Evolutionary conservation across 30 jellyfish, hydroid and myxozoan species (phyloP), one percentile per base, ranked within the genome.

Genomic region (Turritopsis rubra): DNA sequence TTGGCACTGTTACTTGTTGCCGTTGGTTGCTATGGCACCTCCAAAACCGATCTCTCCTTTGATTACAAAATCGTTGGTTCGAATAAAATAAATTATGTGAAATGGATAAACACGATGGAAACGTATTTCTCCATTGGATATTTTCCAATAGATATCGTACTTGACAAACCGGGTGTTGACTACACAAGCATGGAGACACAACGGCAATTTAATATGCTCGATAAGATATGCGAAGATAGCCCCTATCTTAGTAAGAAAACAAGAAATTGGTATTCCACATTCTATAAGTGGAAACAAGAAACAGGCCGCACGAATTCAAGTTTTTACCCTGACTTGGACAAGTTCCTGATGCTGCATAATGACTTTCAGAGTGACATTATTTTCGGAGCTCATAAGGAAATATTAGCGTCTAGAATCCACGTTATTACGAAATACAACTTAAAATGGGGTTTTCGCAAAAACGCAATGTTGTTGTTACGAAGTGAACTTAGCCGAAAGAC

Each of bases 21-120:
- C 1, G 24, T 75, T 17, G 90, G 90, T n/a, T 26, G 54, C 0
- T 72, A 72, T 1, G 87, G 88, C 8, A 52, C 88, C 24, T 31
- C 76, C 79, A 21, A 83, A 17, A 72, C 80, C 18, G 80, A 53
- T 66, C 29, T 72, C 19, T 21, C 75, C 60, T 83, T 83, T 7
- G 90, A 83, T 72, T 75, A 28, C 52, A 83, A 83, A 29, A 74
- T 83, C 21, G 24, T 74, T 31, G 90, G 90, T 17, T 66, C 87
- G 27, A 88, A 73, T 17, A 52, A 54, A 29, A 29, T 88, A 0
- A 16, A 73, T 21, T 75, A 71, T 7, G 81, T 72, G n/a, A 21
- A 52, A 1, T 83, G 87, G 88, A 23, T 83, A 16, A 21, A 83
- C 25, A 75, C 29, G 30, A 28, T 72, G 52, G 90, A 83, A 75